Percentiles rank a stretch among this genome's conserved stretches.
Conservation (phyloP, 2,113 vertebrate genomes). For the Psophia crepitans region DNA sequence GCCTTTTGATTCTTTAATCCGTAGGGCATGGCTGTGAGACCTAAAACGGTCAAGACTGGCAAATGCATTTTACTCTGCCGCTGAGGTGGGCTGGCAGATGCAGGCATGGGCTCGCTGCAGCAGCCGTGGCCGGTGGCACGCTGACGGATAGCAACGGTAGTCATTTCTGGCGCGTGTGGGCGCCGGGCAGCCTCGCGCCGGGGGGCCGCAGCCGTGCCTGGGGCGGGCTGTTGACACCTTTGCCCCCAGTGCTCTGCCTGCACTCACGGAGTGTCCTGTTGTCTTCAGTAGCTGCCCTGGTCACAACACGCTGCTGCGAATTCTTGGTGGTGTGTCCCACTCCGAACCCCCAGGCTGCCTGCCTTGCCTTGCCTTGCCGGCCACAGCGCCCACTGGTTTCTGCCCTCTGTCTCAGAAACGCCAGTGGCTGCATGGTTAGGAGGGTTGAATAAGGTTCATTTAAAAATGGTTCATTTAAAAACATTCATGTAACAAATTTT, state of each 20-base stretch:
- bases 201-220: background rate
- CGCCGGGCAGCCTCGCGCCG: background rate
- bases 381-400: background rate
- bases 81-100: background rate
- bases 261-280: background rate
- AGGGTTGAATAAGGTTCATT: no score
- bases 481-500: background rate
- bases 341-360: background rate
- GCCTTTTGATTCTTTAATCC: background rate
- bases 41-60: background rate
- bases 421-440: rapidly evolving
- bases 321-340: background rate
- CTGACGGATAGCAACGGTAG: background rate
- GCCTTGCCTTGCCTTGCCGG: background rate
- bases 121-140: background rate
- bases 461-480: background rate
- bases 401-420: background rate
- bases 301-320: background rate
- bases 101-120: background rate
- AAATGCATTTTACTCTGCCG: background rate
- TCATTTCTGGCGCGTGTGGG: background rate
- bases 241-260: background rate
- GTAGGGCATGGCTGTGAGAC: background rate
- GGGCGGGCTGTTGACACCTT: background rate
- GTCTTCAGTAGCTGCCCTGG: background rate